These are phyloP conservation scores for Lophotriccus pileatus DNA, from an alignment of 2,797 vertebrate species.

Conservation along the genomic window DNA sequence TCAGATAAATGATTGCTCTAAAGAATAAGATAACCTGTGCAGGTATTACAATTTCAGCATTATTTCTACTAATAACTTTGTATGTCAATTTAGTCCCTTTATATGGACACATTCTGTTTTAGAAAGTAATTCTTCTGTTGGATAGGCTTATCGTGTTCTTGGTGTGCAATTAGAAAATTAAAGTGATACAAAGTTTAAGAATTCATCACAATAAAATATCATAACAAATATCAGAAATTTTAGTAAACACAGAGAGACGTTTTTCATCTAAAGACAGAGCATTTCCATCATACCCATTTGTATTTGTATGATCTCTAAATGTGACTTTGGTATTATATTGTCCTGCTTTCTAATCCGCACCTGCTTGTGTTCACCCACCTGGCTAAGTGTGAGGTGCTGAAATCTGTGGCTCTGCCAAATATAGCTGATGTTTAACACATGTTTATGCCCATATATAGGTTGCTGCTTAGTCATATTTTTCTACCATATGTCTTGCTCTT, in stretches of 20 bases:
- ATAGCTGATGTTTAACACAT: background rate
- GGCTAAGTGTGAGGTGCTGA: background rate
- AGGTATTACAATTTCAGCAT: background rate
- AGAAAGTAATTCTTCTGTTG: background rate
- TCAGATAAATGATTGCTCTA: background rate
- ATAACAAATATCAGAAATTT: background rate
- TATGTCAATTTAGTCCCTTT: background rate
- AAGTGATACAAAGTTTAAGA: background rate
- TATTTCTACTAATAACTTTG: background rate
- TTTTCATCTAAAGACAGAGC: background rate
- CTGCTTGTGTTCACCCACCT: background rate
- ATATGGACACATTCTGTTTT: background rate
- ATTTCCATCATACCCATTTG: background rate
- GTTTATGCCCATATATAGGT: background rate
- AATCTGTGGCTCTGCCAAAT: slow-evolving; percentile 1
- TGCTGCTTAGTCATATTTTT: slow-evolving; percentile 34
- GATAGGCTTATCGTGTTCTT: background rate
- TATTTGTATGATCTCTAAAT: background rate
- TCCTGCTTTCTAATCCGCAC: background rate
- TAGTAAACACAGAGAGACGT: background rate
- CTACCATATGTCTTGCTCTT: slow-evolving; percentile 5
- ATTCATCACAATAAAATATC: background rate
- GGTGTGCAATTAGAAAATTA: background rate
- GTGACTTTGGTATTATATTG: background rate
- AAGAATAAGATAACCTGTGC: background rate